These are phyloP conservation scores for Chauna torquata DNA, from an alignment of 2,113 vertebrate genomes.

Conservation along the genomic window DNA sequence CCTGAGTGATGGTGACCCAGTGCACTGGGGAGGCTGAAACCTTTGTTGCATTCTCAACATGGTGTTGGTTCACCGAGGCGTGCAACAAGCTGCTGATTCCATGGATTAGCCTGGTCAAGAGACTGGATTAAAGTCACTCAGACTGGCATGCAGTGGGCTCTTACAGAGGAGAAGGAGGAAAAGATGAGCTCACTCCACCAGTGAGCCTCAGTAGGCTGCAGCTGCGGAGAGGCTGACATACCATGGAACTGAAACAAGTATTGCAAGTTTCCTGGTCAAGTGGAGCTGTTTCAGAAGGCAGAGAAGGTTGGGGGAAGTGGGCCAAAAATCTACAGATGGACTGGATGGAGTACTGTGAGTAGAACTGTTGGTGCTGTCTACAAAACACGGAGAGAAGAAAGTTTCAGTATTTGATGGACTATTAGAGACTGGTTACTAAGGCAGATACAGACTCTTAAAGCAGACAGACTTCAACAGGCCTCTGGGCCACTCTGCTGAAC, in stretches of 20 bases:
- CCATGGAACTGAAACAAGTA: constrained; percentile 64
- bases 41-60: constrained; percentile 79
- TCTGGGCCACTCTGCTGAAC: constrained; percentile 43
- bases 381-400: constrained; percentile 6
- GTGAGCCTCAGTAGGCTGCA: constrained; percentile 33
- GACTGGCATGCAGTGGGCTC: constrained; percentile 73
- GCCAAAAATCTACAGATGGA: constrained; percentile 32
- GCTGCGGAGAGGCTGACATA: constrained; percentile 33
- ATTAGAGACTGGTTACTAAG: background rate
- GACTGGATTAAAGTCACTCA: constrained; percentile 79
- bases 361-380: constrained; percentile 34
- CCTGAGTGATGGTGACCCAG: constrained; percentile 84
- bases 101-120: constrained; percentile 82
- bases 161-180: constrained; percentile 66
- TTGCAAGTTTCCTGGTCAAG: constrained; percentile 52
- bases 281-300: constrained; percentile 53
- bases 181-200: constrained; percentile 24
- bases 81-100: constrained; percentile 77
- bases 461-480: background rate
- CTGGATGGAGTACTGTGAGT: constrained; percentile 36
- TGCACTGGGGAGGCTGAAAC: constrained; percentile 63
- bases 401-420: background rate
- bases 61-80: constrained; percentile 76
- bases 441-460: constrained; percentile 12
- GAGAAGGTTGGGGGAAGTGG: constrained; percentile 28